Base-by-base conservation (phyloP, 1,140 invertebrate species). In the Pomacea maculata region DNA sequence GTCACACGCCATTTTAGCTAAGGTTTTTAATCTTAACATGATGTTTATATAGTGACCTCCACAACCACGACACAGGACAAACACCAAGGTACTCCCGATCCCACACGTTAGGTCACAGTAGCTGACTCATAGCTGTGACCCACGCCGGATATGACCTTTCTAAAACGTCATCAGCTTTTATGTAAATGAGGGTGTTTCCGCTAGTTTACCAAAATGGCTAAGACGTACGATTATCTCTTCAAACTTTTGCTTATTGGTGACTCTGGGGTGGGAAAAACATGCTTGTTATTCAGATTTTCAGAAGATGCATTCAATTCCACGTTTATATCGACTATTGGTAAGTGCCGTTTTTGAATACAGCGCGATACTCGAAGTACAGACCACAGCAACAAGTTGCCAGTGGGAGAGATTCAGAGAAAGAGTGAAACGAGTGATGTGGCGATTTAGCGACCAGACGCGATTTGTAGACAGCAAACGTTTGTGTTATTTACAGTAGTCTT, bases 261-360 rank as follows among this genome's bases (percentile, higher is more conserved):
- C 93, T 98, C 97, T 82, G 98, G 98, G 83, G 98, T 99, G 82
- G 98, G 98, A 86, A 99, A 99, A 93, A 99, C 98, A 75, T 99
- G 98, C 93, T 97, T 99, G 90, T 93, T 99, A 81, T 99, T 99
- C 91, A 94, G 98, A 92, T 99, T 99, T 93, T 98, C 97, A 76
- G 98, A 99, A 92, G 97, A 99, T 94, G 97, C 97, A 80, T 99
- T 99, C 92, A 99, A 98, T 89, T 97, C 97, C 57, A 98, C 97
- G 75, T 99, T 99, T 93, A 99, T 99, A 79, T 90, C 89, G 71
- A 90, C 89, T 15, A 90, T 90, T 85, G 89, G 89, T 89, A 77
- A 84, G 86, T 76, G 57, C 57, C 57, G 9, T 61, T 61, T 2
- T 61, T 8, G 1, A 61, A 61, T 61, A 61, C 57, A 61, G 9